These are phyloP conservation scores for Sphaerophoria taeniata DNA, from an alignment of 2,888 invertebrate species.

Conservation along the genomic window DNA sequence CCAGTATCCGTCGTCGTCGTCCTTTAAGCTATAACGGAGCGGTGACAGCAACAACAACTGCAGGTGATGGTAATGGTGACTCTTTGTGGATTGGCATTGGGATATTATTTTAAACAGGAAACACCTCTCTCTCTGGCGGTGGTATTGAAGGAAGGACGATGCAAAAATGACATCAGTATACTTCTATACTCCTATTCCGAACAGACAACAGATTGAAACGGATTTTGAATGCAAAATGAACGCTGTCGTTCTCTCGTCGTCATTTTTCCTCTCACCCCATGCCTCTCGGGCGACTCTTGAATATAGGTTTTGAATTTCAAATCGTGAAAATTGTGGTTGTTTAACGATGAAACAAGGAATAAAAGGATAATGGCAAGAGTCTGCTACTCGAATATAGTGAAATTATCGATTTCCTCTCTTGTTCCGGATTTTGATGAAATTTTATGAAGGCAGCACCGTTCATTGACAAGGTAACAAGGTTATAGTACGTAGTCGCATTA, in stretches of 20 bases:
- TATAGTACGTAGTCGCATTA: slow-evolving; percentile 4
- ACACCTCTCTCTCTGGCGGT: slow-evolving; percentile 30
- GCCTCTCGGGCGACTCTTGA: slow-evolving; percentile 1
- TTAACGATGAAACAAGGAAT: slow-evolving; percentile 42
- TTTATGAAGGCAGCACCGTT: slow-evolving; percentile 43
- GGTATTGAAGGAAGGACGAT: not conserved
- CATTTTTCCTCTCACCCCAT: not conserved
- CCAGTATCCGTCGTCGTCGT: not conserved
- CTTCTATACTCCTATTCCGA: slow-evolving; percentile 25
- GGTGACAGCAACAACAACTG: slow-evolving; percentile 31
- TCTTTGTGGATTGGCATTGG: slow-evolving; percentile 36
- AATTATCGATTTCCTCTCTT: slow-evolving; percentile 62
- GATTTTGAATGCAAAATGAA: slow-evolving; percentile 73
- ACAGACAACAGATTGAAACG: slow-evolving; percentile 58
- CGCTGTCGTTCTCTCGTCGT: not conserved
- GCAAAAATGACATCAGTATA: slow-evolving; percentile 5
- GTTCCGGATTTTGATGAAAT: slow-evolving; percentile 50
- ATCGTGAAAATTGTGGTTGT: slow-evolving; percentile 65
- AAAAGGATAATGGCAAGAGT: slow-evolving; percentile 7
- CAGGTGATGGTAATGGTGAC: slow-evolving; percentile 54
- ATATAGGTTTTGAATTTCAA: slow-evolving; percentile 70
- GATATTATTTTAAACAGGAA: slow-evolving; percentile 71
- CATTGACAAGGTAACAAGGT: slow-evolving; percentile 55
- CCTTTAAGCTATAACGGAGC: slow-evolving; percentile 14
- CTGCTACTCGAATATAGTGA: slow-evolving; percentile 1